These are phyloP conservation scores for Helogale parvula DNA, from an alignment of 2,113 vertebrate genomes.

Conservation along the genomic window DNA sequence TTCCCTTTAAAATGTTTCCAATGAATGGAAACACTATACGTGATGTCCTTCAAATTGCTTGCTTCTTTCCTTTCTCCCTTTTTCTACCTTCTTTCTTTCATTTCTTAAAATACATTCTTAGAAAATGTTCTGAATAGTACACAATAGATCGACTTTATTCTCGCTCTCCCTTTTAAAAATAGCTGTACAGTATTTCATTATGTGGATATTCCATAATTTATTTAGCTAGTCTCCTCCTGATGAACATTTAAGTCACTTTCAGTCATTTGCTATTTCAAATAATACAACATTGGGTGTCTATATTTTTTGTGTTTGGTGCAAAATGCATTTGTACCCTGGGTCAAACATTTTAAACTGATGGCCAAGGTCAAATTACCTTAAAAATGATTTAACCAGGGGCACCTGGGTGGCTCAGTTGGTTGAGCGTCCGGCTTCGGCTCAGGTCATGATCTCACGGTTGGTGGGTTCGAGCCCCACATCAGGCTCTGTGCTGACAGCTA, in stretches of 20 bases:
- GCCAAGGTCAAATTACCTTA: constrained; percentile 13
- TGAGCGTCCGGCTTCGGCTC: too few relatives aligned
- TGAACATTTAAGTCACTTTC: constrained; percentile 41
- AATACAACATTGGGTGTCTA: neutral
- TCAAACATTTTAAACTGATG: constrained; percentile 37
- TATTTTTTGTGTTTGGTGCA: constrained; percentile 29
- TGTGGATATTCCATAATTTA: constrained; percentile 16
- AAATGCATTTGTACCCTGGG: constrained; percentile 4
- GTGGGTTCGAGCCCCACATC: too few relatives aligned
- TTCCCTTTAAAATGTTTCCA: neutral
- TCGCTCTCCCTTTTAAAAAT: constrained; percentile 53
- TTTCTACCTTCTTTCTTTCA: neutral
- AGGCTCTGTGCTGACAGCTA: too few relatives aligned
- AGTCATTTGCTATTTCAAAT: constrained; percentile 52
- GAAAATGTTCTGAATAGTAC: neutral
- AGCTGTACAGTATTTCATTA: neutral
- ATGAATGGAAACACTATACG: neutral
- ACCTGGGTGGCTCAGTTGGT: too few relatives aligned
- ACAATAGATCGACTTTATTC: constrained; percentile 50
- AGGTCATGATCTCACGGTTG: too few relatives aligned
- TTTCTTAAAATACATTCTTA: constrained; percentile 55
- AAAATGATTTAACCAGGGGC: neutral
- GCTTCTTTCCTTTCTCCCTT: neutral
- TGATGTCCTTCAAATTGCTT: neutral
- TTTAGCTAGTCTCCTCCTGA: constrained; percentile 15